These are phyloP conservation scores for Lepidurus couesii DNA, from an alignment of 1,140 invertebrate genomes.

Conservation along the genomic window DNA sequence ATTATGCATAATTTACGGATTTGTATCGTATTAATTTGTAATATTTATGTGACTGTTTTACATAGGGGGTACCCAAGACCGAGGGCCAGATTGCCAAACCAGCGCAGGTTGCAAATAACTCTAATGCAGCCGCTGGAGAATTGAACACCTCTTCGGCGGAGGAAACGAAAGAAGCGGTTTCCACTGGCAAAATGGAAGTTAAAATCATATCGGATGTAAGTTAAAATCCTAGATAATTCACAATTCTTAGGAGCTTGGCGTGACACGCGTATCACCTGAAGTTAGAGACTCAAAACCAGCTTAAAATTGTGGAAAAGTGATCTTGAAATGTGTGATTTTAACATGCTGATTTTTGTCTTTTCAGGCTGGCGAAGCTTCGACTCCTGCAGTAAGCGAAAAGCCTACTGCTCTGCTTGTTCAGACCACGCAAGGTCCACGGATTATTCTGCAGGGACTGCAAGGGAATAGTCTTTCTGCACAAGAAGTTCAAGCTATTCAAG, in stretches of 20 bases:
- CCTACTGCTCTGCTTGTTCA: slow-evolving; percentile 59
- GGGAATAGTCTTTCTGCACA: slow-evolving; percentile 72
- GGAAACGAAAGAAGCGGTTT: not conserved
- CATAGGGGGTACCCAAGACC: no score
- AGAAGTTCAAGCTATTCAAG: slow-evolving; percentile 70
- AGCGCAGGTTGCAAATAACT: not conserved
- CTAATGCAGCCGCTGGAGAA: not conserved
- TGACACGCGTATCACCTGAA: no score
- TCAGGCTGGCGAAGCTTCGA: slow-evolving; percentile 39
- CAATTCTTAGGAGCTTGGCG: no score
- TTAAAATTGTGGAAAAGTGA: no score
- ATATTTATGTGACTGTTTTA: no score
- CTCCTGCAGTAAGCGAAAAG: slow-evolving; percentile 27
- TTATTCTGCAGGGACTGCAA: slow-evolving; percentile 73
- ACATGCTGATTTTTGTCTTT: slow-evolving; percentile 27
- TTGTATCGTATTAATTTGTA: no score
- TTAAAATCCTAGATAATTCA: not conserved
- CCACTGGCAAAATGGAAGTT: not conserved
- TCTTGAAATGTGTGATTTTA: no score
- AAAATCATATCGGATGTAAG: not conserved
- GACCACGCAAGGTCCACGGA: slow-evolving; percentile 71
- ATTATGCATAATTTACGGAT: no score
- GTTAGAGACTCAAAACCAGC: no score
- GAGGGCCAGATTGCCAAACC: not conserved
- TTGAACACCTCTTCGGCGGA: not conserved